Evolutionary conservation across 2,797 vertebrate genomes (phyloP).

Genomic region (Phaenicophaeus curvirostris): DNA sequence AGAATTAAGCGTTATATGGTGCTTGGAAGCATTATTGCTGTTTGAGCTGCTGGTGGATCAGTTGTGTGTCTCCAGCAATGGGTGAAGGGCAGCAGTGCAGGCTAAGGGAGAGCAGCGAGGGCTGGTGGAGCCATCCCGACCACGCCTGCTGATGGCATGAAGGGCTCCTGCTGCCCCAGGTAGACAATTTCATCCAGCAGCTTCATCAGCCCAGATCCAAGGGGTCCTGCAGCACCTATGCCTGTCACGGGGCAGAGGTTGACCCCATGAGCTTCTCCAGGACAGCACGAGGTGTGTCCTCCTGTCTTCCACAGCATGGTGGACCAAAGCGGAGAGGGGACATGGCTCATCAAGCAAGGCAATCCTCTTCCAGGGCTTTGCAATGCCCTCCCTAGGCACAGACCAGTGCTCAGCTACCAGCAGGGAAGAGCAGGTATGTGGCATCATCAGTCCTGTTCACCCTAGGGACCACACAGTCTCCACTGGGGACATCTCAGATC

Average conservation of each 20-base stretch:
- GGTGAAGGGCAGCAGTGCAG: not conserved
- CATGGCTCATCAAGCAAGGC: not conserved
- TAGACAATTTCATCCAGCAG: not conserved
- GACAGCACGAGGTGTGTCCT: not conserved
- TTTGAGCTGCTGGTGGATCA: not conserved
- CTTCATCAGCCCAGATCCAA: not conserved
- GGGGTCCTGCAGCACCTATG: not conserved
- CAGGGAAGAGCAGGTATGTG: not conserved
- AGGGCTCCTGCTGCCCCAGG: not conserved
- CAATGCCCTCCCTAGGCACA: fast-evolving
- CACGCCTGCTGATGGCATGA: fast-evolving
- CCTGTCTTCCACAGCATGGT: not conserved
- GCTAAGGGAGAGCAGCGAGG: not conserved
- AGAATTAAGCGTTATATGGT: not conserved
- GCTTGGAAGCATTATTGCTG: not conserved
- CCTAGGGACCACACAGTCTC: fast-evolving
- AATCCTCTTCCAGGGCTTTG: not conserved
- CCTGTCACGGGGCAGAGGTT: not conserved
- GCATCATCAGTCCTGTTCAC: not conserved
- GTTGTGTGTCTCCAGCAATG: not conserved
- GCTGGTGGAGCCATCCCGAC: not conserved
- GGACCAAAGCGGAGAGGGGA: not conserved
- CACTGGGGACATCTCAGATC: not conserved
- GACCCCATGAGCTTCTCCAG: not conserved
- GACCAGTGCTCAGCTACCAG: not conserved